Base-by-base conservation (phyloP, 2,797 vertebrate species). In the Salarias fasciatus region DNA sequence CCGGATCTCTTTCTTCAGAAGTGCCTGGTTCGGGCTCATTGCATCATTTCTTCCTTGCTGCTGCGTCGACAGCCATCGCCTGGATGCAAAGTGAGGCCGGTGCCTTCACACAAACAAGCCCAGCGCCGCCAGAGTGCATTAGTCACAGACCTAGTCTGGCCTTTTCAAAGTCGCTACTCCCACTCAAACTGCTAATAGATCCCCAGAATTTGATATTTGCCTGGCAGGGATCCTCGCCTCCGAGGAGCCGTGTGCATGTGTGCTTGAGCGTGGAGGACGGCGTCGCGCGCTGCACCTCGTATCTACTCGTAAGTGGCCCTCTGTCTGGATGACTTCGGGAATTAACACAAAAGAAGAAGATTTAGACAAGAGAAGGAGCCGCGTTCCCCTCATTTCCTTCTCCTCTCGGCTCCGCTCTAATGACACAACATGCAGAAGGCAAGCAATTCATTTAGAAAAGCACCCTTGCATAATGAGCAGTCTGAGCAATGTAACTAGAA, bases 141-240 rank as follows among this genome's bases (percentile, higher is more conserved):
- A 86, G 83, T 91, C 87, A 84, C 80, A 82, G 62, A 76, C 70
- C 65, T 43, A 53, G 79, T 63, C 72, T 90, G 87, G 84, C 86
- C 86, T 90, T 88, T 91, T 83, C 81, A 81, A 83, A 80, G 79
- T 71, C 41, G 5, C 71, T 76, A 67, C 85, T 80, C 84, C 72
- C 87, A 87, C 86, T 83, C 83, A 33, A 79, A 81, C 85, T 81
- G 75, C 82, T 80, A 83, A 86, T 80, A 69, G 76, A 87, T 76
- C 64, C 29, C 63, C 65, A 72, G 72, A 75, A 80, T 84, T 67
- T 89, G 75, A 84, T 83, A 82, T 78, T 58, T 11, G 43, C 83
- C 79, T 63, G 8, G 73, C 72, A 59, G 83, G 82, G 67, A 65
- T 64, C 46, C 63, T 67, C 44, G 1, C 64, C 62, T 56, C 49